Base-by-base conservation (phyloP, 2,888 invertebrate species). In the Sturmia bella region DNA sequence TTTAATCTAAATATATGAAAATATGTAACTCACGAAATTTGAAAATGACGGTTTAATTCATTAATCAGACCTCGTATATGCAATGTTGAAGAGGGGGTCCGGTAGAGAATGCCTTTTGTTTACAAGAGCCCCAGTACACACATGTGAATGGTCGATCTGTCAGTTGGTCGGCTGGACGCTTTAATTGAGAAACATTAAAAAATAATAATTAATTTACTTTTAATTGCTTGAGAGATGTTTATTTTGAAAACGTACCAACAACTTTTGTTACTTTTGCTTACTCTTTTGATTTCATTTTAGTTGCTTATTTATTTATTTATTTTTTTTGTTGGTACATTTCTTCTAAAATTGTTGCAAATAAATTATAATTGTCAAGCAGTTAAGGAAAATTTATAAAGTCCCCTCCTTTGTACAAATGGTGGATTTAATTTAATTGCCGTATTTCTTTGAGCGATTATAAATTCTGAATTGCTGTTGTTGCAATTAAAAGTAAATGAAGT, bases 151-250 rank as follows among this genome's bases (percentile, higher is more conserved):
- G 1, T 27, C n/a, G n/a, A n/a, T n/a, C n/a, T n/a, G n/a, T n/a
- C n/a, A n/a, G n/a, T n/a, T n/a, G n/a, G n/a, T n/a, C n/a, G n/a
- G n/a, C n/a, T 9, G 48, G 17, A 11, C 63, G 57, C 50, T 70
- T 50, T 54, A 57, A 70, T 57, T 64, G 57, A 50, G 48, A 39
- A 32, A 50, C 21, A 61, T 74, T 74, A 56, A 69, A 54, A 61
- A 66, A 64, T 59, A 69, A 43, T 80, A 66, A 70, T 80, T 80
- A 52, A 80, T 80, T 76, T 76, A 39, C 19, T 64, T 66, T 80
- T 75, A 75, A 80, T 80, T 80, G 75, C 19, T 13, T 7, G 7
- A 50, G 15, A 41, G 37, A 57, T 48, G 15, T 57, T 56, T n/a
- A 69, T 21, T 39, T 59, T 24, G 43, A 72, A 63, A 17, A 1